These are phyloP conservation scores for Synodontis membranacea DNA, from an alignment of 2,113 vertebrate genomes.

Conservation along the genomic window DNA sequence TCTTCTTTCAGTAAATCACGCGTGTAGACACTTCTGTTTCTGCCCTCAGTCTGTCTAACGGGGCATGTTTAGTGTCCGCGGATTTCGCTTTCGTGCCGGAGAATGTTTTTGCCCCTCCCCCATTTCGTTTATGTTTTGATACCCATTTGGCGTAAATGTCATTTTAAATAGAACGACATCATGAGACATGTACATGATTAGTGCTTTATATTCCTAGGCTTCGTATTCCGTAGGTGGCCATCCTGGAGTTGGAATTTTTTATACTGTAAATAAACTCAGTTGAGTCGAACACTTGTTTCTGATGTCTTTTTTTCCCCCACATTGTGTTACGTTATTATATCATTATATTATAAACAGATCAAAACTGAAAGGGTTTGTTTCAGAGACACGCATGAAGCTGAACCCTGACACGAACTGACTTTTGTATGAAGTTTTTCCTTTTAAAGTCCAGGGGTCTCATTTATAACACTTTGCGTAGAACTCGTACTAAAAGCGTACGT, in stretches of 20 bases:
- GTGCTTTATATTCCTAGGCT: slow-evolving; percentile 35
- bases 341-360: no score
- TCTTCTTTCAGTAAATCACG: not conserved
- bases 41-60: not conserved
- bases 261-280: slow-evolving; percentile 58
- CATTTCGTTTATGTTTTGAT: slow-evolving; percentile 32
- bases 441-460: no score
- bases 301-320: no score
- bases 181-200: slow-evolving; percentile 32
- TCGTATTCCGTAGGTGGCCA: slow-evolving; percentile 29
- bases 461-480: no score
- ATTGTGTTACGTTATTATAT: no score
- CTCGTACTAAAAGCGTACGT: no score
- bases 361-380: no score
- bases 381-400: no score
- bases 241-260: slow-evolving; percentile 45
- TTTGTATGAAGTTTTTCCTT: no score
- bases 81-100: not conserved
- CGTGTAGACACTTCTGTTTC: no score
- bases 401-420: no score
- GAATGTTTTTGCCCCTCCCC: not conserved
- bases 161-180: slow-evolving; percentile 29
- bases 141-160: slow-evolving; percentile 1
- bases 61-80: not conserved
- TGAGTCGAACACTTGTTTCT: slow-evolving; percentile 19